These are phyloP conservation scores for Mythimna albipuncta DNA, from an alignment of 2,888 invertebrate species.

Conservation along the genomic window DNA sequence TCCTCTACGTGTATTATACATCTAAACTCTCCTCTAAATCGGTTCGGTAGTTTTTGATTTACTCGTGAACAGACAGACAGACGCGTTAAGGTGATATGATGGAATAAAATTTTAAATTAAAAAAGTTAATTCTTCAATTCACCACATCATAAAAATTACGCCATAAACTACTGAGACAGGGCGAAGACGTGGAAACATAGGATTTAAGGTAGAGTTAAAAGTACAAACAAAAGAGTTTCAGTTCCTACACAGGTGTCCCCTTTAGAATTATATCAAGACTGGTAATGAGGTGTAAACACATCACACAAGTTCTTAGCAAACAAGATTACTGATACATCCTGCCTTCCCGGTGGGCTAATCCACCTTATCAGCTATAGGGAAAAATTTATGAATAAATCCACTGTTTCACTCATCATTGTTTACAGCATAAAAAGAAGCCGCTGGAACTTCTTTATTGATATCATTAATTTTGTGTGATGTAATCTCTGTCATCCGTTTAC, in stretches of 20 bases:
- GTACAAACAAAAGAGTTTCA: slow-evolving; percentile 59
- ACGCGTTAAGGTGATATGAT: background rate
- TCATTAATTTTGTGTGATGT: slow-evolving; percentile 56
- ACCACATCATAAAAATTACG: background rate
- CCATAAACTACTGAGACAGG: slow-evolving; percentile 27
- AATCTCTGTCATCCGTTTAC: slow-evolving; percentile 51
- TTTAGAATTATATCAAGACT: slow-evolving; percentile 63
- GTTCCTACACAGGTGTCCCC: slow-evolving; percentile 61
- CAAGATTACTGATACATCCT: slow-evolving; percentile 88
- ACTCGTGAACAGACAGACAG: no score
- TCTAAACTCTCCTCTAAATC: no score
- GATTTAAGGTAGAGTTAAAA: slow-evolving; percentile 48
- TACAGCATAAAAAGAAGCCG: slow-evolving; percentile 78
- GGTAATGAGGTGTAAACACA: slow-evolving; percentile 78
- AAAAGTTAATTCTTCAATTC: background rate
- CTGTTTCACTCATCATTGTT: slow-evolving; percentile 74
- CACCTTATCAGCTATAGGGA: slow-evolving; percentile 83
- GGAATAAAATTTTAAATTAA: background rate
- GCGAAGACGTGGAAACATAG: slow-evolving; percentile 36
- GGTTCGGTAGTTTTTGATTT: no score
- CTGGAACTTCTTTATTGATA: slow-evolving; percentile 56
- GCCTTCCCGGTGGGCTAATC: slow-evolving; percentile 88
- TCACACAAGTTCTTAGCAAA: slow-evolving; percentile 76
- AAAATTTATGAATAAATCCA: slow-evolving; percentile 84
- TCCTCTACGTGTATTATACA: no score